Conservation (phyloP, 2,888 invertebrate species). For the Thymelicus acteon region DNA sequence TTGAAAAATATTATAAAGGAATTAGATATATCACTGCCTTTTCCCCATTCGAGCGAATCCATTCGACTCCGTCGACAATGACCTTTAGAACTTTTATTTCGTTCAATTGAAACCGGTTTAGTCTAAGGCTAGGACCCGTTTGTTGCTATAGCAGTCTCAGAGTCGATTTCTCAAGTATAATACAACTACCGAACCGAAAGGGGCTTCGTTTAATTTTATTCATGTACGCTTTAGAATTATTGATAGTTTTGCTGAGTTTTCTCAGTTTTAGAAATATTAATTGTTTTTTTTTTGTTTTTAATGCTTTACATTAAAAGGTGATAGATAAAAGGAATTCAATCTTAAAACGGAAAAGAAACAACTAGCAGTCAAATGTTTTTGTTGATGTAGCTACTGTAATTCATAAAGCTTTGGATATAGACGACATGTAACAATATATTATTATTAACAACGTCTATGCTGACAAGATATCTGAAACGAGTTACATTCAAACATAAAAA, state of each 20-base stretch:
- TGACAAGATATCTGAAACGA: slow-evolving; percentile 37
- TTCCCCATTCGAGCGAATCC: slow-evolving; percentile 35
- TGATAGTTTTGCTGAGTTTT: not conserved
- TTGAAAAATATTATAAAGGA: slow-evolving; percentile 30
- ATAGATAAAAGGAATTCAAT: slow-evolving; percentile 6
- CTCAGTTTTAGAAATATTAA: not conserved
- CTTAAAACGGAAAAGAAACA: slow-evolving; percentile 16
- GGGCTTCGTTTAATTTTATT: slow-evolving; percentile 25
- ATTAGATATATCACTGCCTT: slow-evolving; percentile 38
- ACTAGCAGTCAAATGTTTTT: not conserved
- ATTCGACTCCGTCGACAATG: slow-evolving; percentile 50
- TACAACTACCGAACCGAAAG: slow-evolving; percentile 33
- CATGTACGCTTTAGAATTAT: slow-evolving; percentile 14
- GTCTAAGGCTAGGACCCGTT: slow-evolving; percentile 48
- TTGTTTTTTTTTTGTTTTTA: too few relatives aligned
- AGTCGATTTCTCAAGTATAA: slow-evolving; percentile 37
- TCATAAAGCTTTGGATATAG: slow-evolving; percentile 24
- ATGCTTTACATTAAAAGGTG: too few relatives aligned
- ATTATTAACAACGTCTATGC: slow-evolving; percentile 22
- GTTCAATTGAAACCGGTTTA: slow-evolving; percentile 54
- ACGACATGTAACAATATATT: slow-evolving; percentile 14
- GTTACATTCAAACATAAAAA: slow-evolving; percentile 36
- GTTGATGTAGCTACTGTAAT: slow-evolving; percentile 6
- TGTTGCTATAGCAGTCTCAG: slow-evolving; percentile 45
- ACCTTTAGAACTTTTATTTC: slow-evolving; percentile 57